phyloP scores from a whole-genome alignment of 64 coral and sea anemone genomes.

The Actinia tenebrosa region DNA sequence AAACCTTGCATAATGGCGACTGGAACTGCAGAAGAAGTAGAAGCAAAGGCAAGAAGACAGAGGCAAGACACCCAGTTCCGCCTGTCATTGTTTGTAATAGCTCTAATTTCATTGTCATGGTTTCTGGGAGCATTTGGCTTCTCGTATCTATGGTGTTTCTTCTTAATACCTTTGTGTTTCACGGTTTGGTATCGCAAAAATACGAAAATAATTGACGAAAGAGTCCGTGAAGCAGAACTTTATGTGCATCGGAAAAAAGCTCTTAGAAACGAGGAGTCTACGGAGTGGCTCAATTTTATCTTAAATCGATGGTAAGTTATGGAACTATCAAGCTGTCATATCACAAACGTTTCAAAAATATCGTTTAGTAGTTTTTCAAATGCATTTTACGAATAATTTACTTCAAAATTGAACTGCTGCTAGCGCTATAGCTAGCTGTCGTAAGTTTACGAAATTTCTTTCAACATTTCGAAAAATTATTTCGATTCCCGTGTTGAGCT shows the following conservation, averaged over 20 bases:
- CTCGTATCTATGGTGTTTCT: slow-evolving; percentile 64
- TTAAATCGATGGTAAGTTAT: slow-evolving; percentile 82
- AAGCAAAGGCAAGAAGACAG: slow-evolving; percentile 57
- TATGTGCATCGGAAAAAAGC: slow-evolving; percentile 84
- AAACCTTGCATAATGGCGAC: slow-evolving; percentile 7
- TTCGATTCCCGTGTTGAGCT: not conserved
- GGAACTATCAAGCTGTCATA: not conserved
- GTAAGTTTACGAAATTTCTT: too few relatives aligned
- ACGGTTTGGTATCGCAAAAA: slow-evolving; percentile 88
- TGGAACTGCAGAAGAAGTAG: slow-evolving; percentile 36
- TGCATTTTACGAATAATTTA: too few relatives aligned
- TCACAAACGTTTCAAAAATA: not conserved
- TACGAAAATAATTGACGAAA: slow-evolving; percentile 50
- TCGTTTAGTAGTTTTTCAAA: too few relatives aligned
- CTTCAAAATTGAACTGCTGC: too few relatives aligned
- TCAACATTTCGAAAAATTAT: too few relatives aligned
- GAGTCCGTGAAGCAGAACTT: slow-evolving; percentile 70
- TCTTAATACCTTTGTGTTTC: slow-evolving; percentile 76
- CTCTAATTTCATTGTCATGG: slow-evolving; percentile 53
- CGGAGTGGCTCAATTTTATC: slow-evolving; percentile 91
- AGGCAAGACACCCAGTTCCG: slow-evolving; percentile 67
- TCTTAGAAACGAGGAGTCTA: slow-evolving; percentile 80
- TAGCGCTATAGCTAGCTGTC: too few relatives aligned
- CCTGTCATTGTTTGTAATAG: slow-evolving; percentile 70
- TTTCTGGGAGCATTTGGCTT: slow-evolving; percentile 64